Conservation (phyloP, 64 coral and sea anemone genomes). For the Hydrozoanthus tunicans region DNA sequence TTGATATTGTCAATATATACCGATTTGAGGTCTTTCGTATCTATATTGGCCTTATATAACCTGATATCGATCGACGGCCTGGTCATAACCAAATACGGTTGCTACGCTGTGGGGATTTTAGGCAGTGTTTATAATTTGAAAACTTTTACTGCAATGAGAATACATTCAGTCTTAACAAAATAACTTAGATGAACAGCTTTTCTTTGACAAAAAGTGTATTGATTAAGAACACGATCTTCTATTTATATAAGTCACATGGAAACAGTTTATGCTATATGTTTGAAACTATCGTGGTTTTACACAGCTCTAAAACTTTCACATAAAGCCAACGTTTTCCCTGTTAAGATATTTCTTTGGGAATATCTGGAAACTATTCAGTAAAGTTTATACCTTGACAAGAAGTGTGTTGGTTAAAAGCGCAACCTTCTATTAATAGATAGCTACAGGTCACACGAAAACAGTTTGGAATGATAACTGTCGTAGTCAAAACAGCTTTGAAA, state of each 20-base stretch:
- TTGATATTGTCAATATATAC: no score
- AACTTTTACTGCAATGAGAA: no score
- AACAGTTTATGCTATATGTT: background rate
- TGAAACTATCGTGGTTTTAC: background rate
- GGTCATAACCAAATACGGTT: background rate
- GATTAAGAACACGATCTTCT: background rate
- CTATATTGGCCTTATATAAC: background rate
- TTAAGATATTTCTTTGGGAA: background rate
- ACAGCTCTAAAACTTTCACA: background rate
- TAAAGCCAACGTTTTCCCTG: background rate
- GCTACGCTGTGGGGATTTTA: background rate
- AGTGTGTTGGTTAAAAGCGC: background rate
- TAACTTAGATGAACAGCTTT: background rate
- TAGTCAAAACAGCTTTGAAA: no score
- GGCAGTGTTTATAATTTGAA: background rate
- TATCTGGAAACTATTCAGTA: background rate
- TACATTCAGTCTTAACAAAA: background rate
- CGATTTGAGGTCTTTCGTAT: no score
- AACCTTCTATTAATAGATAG: no score
- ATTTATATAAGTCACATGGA: background rate
- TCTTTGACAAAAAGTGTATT: background rate
- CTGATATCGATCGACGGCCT: conserved; percentile 1
- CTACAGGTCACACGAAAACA: no score
- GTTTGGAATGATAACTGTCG: no score
- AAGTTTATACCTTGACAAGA: background rate